Percentiles rank a stretch among this genome's conserved stretches.
phyloP scores from a whole-genome alignment of 35 echinoderm and acorn worm genomes.

The Holothuria glaberrima region DNA sequence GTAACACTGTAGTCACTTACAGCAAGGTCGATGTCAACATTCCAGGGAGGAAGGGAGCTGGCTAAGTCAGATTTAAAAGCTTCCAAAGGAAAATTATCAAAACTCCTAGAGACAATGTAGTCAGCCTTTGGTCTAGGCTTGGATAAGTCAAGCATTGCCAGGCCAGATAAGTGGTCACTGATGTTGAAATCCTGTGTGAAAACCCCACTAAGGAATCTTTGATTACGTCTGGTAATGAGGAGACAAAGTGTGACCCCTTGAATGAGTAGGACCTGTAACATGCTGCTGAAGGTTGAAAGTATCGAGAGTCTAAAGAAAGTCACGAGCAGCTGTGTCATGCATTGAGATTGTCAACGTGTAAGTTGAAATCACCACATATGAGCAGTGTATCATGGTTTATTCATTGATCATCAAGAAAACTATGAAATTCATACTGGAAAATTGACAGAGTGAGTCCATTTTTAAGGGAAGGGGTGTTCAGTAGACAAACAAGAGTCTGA shows the following conservation, averaged over 20 bases:
- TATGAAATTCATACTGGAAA: constrained; percentile 8
- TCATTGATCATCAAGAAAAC: not conserved
- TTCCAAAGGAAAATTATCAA: constrained; percentile 19
- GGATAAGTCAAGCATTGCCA: constrained; percentile 23
- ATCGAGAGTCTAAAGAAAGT: constrained; percentile 24
- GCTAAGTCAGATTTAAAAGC: constrained; percentile 13
- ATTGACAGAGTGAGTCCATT: not conserved
- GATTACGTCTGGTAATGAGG: constrained; percentile 46
- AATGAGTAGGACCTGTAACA: constrained; percentile 26
- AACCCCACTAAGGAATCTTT: constrained; percentile 4
- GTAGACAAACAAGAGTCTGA: constrained; percentile 11
- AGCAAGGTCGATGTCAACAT: constrained; percentile 15
- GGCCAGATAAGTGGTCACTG: constrained; percentile 5
- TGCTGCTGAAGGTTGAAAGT: constrained; percentile 41
- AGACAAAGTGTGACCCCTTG: constrained; percentile 32
- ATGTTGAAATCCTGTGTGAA: constrained; percentile 40
- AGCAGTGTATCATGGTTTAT: constrained; percentile 9
- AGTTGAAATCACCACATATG: constrained; percentile 32
- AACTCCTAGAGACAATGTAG: constrained; percentile 22
- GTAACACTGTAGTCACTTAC: not conserved
- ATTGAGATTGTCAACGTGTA: constrained; percentile 32
- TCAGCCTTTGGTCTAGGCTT: constrained; percentile 2
- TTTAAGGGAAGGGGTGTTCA: not conserved
- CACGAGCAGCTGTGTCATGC: not conserved
- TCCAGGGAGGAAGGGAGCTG: constrained; percentile 4